A percentile compares a stretch with the other conserved stretches of the same genome.
Conservation (phyloP, 2,888 invertebrate species). For the Lutraria lutraria region DNA sequence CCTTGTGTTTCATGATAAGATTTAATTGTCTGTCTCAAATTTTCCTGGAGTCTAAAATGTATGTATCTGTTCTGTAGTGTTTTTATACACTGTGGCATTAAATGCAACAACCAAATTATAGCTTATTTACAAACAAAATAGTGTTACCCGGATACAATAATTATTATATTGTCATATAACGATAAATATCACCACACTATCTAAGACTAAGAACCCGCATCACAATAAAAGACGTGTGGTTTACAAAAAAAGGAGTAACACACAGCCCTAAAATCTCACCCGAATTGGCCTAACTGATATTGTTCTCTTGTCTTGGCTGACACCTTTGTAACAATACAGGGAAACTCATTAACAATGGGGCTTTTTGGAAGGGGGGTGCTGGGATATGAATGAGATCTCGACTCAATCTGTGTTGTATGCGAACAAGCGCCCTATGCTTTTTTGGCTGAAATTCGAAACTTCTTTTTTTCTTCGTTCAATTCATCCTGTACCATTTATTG, state of each 20-base stretch:
- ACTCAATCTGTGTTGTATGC: constrained; percentile 40
- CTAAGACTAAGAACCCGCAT: not conserved
- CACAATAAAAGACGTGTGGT: constrained; percentile 7
- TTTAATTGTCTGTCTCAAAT: not conserved
- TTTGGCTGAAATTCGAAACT: constrained; percentile 50
- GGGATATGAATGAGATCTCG: constrained; percentile 36
- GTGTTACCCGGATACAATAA: constrained; percentile 8
- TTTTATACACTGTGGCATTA: not conserved
- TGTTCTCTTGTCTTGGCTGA: constrained; percentile 26
- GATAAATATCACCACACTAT: not conserved
- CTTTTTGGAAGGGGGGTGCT: constrained; percentile 36
- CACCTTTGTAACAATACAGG: constrained; percentile 27
- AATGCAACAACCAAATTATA: not conserved
- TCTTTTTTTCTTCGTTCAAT: constrained; percentile 57
- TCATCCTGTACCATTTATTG: constrained; percentile 61
- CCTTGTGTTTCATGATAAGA: not conserved
- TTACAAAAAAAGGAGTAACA: not conserved
- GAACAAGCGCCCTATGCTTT: constrained; percentile 25
- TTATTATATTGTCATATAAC: not conserved
- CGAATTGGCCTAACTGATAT: constrained; percentile 20
- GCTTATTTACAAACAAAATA: not conserved
- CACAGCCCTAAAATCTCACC: constrained; percentile 29
- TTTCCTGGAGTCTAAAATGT: not conserved
- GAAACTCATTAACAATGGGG: constrained; percentile 37
- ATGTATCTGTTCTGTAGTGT: not conserved